Base-by-base conservation (phyloP, 2,888 invertebrate genomes). In the Eupithecia abbreviata region DNA sequence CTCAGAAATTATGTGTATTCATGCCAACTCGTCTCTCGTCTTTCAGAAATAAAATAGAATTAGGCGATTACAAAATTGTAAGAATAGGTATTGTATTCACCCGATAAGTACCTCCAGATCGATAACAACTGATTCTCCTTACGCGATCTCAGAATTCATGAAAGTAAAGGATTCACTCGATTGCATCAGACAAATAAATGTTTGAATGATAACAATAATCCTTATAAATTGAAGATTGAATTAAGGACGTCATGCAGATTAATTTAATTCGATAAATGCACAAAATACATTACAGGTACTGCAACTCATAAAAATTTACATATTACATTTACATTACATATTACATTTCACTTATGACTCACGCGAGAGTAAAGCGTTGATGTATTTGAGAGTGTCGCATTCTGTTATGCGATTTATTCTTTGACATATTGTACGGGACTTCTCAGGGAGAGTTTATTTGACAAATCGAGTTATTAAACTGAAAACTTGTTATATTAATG, bases 401-500 rank as follows among this genome's bases (percentile, higher is more conserved):
- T 66, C 75, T 70, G 72, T 72, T 77, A 70, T 58, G 51, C 75
- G 76, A 79, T 82, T 81, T 79, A 79, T 78, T 77, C 74, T 78
- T 72, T 74, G 71, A 75, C 75, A 74, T 43, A 6, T 43, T 72
- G 70, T 68, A 43, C 43, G 45, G 67, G 67, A 62, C 18, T 62
- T 62, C 43, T 15, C 45, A 43, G n/a, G 55, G 43, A 78, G 68
- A 78, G 66, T 65, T 72, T 41, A 18, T 70, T 41, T 55, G 51
- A 55, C 71, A 55, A 42, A 71, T 68, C 45, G 67, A 43, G 4
- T 43, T 18, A 43, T 18, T 68, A 68, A 47, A 49, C 49, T 69
- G 6, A 18, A 62, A 30, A 30, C 30, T 30, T 58, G 58, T 30
- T 30, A 30, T 62, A 42, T 13, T 15, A 65, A 6, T 42, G 42